Evolutionary conservation across 1,140 invertebrate genomes (phyloP), one percentile per base, ranked within the genome.

Genomic region (Conus betulinus): DNA sequence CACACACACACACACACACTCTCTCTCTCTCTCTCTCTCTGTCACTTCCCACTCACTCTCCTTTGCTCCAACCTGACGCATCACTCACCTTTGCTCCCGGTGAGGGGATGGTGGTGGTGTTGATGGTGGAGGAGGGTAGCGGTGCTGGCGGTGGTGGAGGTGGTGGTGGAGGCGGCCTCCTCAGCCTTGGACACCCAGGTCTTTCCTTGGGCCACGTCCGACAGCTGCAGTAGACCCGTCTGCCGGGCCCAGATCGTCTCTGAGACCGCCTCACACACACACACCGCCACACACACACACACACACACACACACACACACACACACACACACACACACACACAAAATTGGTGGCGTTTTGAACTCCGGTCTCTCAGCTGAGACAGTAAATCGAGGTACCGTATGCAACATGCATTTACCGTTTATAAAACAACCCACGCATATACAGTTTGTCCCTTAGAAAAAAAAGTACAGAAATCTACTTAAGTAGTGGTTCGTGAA

Each of bases 171-270:
- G 76, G 83, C 87, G 23, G 79, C 87, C 87, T 89, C 88, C 57
- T 88, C 85, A 23, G 88, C 87, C 27, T 87, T 87, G 85, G 85
- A 74, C 71, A 87, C 85, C 85, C 85, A 87, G 51, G 71, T 78
- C 71, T 91, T 91, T 55, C 84, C 79, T 71, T 89, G 88, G 53
- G 90, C 90, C 60, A 89, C 89, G 55, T 91, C 91, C 23, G 90
- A 89, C 76, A 91, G 79, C 25, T 92, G 91, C 78, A 94, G 90
- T 20, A 94, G 90, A 51, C 91, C 92, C 10, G 95, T 94, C 94
- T 97, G 97, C 93, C 97, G 98, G 3, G 97, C 97, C 17, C 98
- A 97, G 84, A 98, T 97, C 0, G 97, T 98, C 95, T 98, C 97
- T 81, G 96, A 60, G 39, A 39, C 39, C 39, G 39, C 39, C 39